Base-by-base conservation (phyloP, 2,113 vertebrate genomes). In the Oreotrochilus melanogaster region DNA sequence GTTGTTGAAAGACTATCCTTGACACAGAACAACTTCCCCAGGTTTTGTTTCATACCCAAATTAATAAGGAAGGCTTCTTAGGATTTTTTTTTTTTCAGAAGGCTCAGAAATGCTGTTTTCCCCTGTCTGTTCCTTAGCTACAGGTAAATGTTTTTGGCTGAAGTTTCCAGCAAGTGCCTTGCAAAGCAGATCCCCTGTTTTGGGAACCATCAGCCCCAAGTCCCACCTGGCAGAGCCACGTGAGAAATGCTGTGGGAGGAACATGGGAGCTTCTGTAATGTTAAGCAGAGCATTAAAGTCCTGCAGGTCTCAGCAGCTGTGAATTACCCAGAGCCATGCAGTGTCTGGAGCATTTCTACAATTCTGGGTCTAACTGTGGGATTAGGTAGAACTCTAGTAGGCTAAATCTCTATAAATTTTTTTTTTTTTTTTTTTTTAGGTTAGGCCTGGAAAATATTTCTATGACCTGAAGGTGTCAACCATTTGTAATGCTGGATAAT, bases 81-180 rank as follows among this genome's bases (percentile, higher is more conserved):
- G 48, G 61, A 21, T 50, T 13, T 17, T 50, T 42, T 66, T n/a
- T n/a, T 62, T 88, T 91, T 58, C 14, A 79, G 3, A 9, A 65
- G 53, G 11, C 67, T 7, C 18, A 78, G 86, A 92, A 81, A 27
- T 84, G 15, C 3, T 14, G 30, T 61, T 93, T 91, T 8, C 7
- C 25, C 5, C 11, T 60, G 35, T 64, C 51, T 87, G 27, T 89
- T 95, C 37, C 89, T 76, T 91, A 82, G 94, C 89, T 96, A 94
- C 73, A 94, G 94, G 86, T 96, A 91, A 91, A 91, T 50, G 35
- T 14, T 89, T 96, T 81, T 92, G 86, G 48, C 80, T 75, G 42
- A 75, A 81, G 31, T 19, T 84, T 92, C 30, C 39, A 78, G 72
- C 88, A 78, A 31, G 33, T 47, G n/a, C 82, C 56, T 74, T 81